phyloP scores from a whole-genome alignment of 1,140 invertebrate genomes.

The Rhopalosiphum maidis region DNA sequence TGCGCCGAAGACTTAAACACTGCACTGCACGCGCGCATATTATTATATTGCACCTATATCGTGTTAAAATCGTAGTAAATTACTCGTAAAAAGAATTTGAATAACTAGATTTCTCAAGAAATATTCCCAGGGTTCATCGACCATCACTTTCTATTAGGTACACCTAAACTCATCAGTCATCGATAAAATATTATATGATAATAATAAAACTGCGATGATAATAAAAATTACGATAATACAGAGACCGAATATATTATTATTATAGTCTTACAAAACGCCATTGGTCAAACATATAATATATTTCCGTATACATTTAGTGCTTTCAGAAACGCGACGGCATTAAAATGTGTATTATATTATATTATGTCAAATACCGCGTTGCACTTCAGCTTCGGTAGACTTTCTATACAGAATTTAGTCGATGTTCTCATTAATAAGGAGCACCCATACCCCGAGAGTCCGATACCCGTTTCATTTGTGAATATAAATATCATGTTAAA shows the following conservation, averaged over 20 bases:
- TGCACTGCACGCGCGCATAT: neutral
- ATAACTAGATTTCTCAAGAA: constrained; percentile 56
- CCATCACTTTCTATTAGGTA: neutral
- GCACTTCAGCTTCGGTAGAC: neutral
- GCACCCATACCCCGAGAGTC: neutral
- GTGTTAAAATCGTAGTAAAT: neutral
- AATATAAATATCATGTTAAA: neutral
- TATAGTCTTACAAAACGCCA: neutral
- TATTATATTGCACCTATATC: neutral
- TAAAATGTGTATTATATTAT: neutral
- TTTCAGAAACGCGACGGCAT: neutral
- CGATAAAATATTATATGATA: neutral
- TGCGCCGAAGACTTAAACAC: neutral
- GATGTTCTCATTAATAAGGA: neutral
- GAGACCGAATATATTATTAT: neutral
- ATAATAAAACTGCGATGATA: neutral
- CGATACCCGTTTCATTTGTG: neutral
- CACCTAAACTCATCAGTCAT: constrained; percentile 32
- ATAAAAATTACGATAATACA: constrained; percentile 5
- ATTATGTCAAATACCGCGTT: constrained; percentile 7
- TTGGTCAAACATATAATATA: constrained; percentile 9
- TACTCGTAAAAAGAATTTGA: constrained; percentile 33
- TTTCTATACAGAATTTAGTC: constrained; percentile 23
- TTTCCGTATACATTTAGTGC: neutral
- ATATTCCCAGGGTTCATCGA: constrained; percentile 53